Base-by-base conservation (phyloP, 2,888 invertebrate species). In the Gordius sp. region DNA sequence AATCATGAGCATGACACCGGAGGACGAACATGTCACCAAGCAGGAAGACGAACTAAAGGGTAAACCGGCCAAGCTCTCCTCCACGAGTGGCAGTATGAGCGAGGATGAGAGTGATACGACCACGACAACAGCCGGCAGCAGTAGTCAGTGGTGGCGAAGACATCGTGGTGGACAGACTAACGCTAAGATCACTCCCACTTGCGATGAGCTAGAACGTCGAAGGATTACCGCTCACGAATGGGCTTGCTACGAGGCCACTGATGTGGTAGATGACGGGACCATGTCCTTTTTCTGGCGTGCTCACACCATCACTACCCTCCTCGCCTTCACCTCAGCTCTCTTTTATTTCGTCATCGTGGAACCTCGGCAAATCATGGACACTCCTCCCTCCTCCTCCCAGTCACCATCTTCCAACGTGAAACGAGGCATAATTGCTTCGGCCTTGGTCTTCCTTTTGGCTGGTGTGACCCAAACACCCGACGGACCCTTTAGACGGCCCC, bases 391-490 rank as follows among this genome's bases (percentile, higher is more conserved):
- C n/a, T 13, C 39, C 8, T 13, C 39, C n/a, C 39, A 33, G n/a
- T 33, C 39, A 13, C 8, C 39, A 33, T 33, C 8, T n/a, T 39
- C 8, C 39, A 47, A 54, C 23, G 27, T 27, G 4, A 26, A 26
- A 20, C 25, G 73, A 63, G 75, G 75, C 57, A 63, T 75, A 20
- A 62, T 70, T 52, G 73, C 74, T 28, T 68, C 69, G 60, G 64
- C 72, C 52, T 61, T 71, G 26, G 70, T 69, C 20, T 74, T 74
- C 62, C 64, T 75, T 26, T 63, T 73, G 28, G 68, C 74, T 60
- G 74, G 74, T 2, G 72, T 74, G 1, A 74, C 72, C 16, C 71
- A 73, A 56, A 73, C 72, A 2, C 74, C 74, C 20, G 74, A 75
- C 67, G 75, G 74, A 2, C 73, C 73, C 23, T 75, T 74, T 62